A percentile compares a stretch with the other conserved stretches of the same genome.
Evolutionary conservation across 2,888 invertebrate genomes (phyloP).

Genomic region (Apamea monoglypha): DNA sequence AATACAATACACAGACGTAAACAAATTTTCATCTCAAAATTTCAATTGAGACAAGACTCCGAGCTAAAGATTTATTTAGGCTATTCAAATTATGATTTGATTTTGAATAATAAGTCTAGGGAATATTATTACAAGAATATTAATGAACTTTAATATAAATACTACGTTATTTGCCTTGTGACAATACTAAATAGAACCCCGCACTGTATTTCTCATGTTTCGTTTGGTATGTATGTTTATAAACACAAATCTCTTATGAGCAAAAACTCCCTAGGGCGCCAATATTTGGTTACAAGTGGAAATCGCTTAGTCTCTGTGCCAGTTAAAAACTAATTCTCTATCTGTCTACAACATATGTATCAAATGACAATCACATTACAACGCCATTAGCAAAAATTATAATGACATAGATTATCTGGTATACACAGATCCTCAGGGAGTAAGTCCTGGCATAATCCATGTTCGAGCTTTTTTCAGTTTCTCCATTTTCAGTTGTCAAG

Average conservation of each 20-base stretch:
- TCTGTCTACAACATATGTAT: too few species aligned
- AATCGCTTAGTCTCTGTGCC: background rate
- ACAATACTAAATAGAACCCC: background rate
- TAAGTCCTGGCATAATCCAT: too few species aligned
- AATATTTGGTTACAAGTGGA: background rate
- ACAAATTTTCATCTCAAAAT: constrained; percentile 48
- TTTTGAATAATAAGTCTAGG: constrained; percentile 29
- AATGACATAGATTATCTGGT: too few species aligned
- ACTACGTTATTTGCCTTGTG: background rate
- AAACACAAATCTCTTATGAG: background rate
- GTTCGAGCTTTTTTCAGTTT: too few species aligned
- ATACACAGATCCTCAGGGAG: too few species aligned
- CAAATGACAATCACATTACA: too few species aligned
- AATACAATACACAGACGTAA: constrained; percentile 19
- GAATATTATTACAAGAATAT: background rate
- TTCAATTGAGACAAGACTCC: constrained; percentile 35
- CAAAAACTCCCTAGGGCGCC: background rate
- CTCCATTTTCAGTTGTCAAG: too few species aligned
- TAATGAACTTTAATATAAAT: background rate
- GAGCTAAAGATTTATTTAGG: constrained; percentile 55
- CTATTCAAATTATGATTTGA: constrained; percentile 45
- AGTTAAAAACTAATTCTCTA: background rate
- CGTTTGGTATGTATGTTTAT: background rate
- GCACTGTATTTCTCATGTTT: background rate
- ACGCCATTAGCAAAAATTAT: too few species aligned